Evolutionary conservation across 2,888 invertebrate genomes (phyloP), one percentile per base, ranked within the genome.

Genomic region (Thelaira solivaga): DNA sequence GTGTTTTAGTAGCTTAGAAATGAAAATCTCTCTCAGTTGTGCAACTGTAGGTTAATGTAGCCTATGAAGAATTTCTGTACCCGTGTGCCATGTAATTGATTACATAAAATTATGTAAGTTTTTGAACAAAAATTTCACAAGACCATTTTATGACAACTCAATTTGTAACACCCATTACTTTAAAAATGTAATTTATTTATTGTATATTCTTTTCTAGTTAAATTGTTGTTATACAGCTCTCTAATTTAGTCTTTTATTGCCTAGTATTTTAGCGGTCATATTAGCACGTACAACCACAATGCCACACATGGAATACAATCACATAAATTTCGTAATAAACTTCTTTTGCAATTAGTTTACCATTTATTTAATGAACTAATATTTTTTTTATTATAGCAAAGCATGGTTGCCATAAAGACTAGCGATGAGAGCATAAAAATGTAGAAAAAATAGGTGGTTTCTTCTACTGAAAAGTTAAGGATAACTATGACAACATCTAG

Each of bases 231-330:
- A 1, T 4, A 20, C 18, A 4, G 34, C 18, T 34, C 22, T 34
- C 8, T n/a, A 8, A 20, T 47, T 53, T 26, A 64, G 13, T 41
- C 22, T 43, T 41, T 13, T 34, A 16, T 26, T 51, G 41, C 43
- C 49, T 18, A 41, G 8, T 49, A 59, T 45, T 61, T 61, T 41
- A 69, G 65, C 31, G 78, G 73, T 74, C 74, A 65, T 34, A 64
- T 74, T 47, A 68, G 29, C 69, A 78, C 78, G 78, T 59, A 34
- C 59, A 59, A 61, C 64, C 51, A 16, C 69, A 74, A 29, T 53
- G 49, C 51, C 59, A 31, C 65, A 59, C 41, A 45, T 13, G 43
- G 6, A 22, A 29, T 22, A 53, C 62, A 64, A 20, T 59, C 18
- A 16, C 7, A 31, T 29, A 29, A 39, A 57, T 11, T 47, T 29